Percentiles rank a stretch among this genome's conserved stretches.
These are phyloP conservation scores for Tachysurus vachellii DNA, from an alignment of 2,113 vertebrate genomes.

Conservation along the genomic window DNA sequence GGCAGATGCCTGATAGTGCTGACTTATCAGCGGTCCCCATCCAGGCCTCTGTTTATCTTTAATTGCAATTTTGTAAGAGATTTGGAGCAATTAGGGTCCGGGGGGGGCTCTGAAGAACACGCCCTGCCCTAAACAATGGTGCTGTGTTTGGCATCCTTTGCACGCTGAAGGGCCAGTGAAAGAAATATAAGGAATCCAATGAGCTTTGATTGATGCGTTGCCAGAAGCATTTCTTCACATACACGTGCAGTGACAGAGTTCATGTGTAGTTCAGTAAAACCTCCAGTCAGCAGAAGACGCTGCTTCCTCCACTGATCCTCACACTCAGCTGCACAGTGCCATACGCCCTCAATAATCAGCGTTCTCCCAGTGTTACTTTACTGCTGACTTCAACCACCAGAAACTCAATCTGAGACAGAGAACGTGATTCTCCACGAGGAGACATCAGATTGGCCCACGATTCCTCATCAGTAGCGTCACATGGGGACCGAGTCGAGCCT, in stretches of 20 bases:
- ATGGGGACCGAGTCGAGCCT: neutral
- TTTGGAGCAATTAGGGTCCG: conserved; percentile 67
- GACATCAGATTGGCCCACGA: neutral
- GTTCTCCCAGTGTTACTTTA: neutral
- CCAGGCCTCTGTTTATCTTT: conserved; percentile 74
- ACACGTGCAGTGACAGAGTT: neutral
- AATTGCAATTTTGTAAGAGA: conserved; percentile 76
- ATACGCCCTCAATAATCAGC: neutral
- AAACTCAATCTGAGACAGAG: neutral
- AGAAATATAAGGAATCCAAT: conserved; percentile 29
- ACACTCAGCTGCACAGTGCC: neutral
- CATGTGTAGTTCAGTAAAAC: conserved; percentile 17
- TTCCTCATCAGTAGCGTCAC: conserved; percentile 20
- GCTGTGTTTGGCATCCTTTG: conserved; percentile 68
- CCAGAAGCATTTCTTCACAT: conserved; percentile 10
- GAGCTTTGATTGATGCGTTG: conserved; percentile 28
- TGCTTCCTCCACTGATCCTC: conserved; percentile 12
- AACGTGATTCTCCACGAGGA: neutral
- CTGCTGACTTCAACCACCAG: neutral
- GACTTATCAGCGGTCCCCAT: conserved; percentile 72
- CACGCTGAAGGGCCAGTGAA: conserved; percentile 63
- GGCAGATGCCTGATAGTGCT: conserved; percentile 77
- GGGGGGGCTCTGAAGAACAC: conserved; percentile 67
- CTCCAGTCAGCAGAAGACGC: neutral
- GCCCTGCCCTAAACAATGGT: conserved; percentile 75